Conservation (phyloP, 1,140 invertebrate genomes). For the Hyles euphorbiae region DNA sequence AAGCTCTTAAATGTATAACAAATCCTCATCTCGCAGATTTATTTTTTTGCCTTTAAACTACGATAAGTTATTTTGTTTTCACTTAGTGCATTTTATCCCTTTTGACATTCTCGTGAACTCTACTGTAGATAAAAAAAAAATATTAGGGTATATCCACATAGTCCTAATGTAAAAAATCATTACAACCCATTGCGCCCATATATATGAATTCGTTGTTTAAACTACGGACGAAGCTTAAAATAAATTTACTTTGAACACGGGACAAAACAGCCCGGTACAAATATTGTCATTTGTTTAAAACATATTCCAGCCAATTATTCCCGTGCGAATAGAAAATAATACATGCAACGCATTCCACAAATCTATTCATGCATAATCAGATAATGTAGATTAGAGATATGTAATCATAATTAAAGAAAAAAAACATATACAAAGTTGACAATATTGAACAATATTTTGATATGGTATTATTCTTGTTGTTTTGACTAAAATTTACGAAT, state of each 20-base stretch:
- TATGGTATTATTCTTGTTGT: no score
- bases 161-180: slow-evolving; percentile 43
- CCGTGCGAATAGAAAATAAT: slow-evolving; percentile 4
- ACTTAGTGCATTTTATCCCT: no score
- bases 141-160: slow-evolving; percentile 33
- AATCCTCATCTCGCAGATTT: no score
- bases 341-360: not conserved
- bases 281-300: slow-evolving; percentile 1
- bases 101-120: no score
- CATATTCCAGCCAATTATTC: slow-evolving; percentile 10
- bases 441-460: no score
- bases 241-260: slow-evolving; percentile 53
- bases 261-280: slow-evolving; percentile 19
- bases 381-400: slow-evolving; percentile 17
- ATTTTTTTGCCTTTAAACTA: no score
- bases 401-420: slow-evolving; percentile 25
- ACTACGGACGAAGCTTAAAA: slow-evolving; percentile 53
- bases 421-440: no score
- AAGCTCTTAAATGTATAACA: no score
- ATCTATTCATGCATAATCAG: slow-evolving; percentile 13
- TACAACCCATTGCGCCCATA: slow-evolving; percentile 55
- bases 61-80: no score
- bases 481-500: no score
- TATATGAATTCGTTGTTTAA: slow-evolving; percentile 61
- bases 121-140: not conserved